Conservation (phyloP, 64 coral and sea anemone species). For the Montipora capricornis region DNA sequence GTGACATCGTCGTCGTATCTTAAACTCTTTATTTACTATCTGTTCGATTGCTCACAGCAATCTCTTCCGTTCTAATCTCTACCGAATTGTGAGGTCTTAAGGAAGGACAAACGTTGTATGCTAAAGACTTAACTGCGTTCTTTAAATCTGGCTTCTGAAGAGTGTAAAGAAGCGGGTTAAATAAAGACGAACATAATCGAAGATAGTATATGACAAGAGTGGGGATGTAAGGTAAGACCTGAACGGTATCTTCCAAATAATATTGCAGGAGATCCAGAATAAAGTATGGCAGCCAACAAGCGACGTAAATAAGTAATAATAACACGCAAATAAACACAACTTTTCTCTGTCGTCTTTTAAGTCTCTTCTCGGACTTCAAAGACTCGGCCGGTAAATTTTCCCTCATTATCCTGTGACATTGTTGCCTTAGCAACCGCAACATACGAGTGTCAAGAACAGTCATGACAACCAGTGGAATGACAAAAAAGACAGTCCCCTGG, state of each 20-base stretch:
- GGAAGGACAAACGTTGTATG: background rate
- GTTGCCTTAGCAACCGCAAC: slow-evolving; percentile 29
- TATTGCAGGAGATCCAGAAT: too few species aligned
- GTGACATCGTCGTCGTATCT: too few species aligned
- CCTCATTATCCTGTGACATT: slow-evolving; percentile 30
- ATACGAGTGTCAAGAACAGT: slow-evolving; percentile 45
- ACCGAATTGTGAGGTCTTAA: background rate
- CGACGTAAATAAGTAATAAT: too few species aligned
- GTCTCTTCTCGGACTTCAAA: slow-evolving; percentile 29
- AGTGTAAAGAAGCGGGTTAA: slow-evolving; percentile 20
- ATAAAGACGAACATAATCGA: background rate
- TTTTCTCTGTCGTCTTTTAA: background rate
- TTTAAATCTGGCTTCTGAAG: slow-evolving; percentile 5
- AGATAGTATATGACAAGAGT: background rate
- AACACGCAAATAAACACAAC: too few species aligned
- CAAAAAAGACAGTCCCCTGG: background rate
- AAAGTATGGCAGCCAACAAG: too few species aligned
- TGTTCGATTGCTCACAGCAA: background rate
- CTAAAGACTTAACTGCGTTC: background rate
- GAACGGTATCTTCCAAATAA: too few species aligned
- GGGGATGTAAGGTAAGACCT: too few species aligned
- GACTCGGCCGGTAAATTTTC: slow-evolving; percentile 56
- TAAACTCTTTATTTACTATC: too few species aligned
- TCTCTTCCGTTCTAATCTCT: background rate
- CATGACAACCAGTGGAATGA: too few species aligned